phyloP scores from a whole-genome alignment of 1,140 invertebrate genomes.

The Cryptotermes secundus region DNA sequence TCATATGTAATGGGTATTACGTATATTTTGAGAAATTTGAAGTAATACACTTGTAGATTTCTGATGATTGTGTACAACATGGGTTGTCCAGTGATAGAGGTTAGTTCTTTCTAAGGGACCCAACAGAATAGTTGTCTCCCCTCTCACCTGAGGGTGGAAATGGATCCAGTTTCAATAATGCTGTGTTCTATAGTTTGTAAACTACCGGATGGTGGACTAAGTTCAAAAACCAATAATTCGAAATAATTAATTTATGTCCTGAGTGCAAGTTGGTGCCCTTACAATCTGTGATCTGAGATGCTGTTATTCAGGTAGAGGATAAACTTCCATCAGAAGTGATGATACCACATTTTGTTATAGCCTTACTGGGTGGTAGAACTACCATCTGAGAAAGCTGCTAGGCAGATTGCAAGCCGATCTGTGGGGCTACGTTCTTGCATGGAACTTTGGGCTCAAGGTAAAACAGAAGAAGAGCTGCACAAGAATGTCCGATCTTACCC shows the following conservation, averaged over 20 bases:
- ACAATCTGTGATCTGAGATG: background rate
- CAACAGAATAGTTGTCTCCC: too few relatives aligned
- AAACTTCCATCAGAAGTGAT: background rate
- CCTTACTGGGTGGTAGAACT: slow-evolving; percentile 79
- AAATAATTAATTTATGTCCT: too few relatives aligned
- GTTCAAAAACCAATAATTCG: too few relatives aligned
- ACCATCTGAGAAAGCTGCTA: slow-evolving; percentile 58
- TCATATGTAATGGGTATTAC: background rate
- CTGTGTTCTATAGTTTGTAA: too few relatives aligned
- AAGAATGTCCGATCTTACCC: slow-evolving; percentile 59
- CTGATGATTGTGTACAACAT: too few relatives aligned
- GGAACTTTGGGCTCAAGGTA: slow-evolving; percentile 73
- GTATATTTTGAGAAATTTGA: background rate
- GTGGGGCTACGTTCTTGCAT: slow-evolving; percentile 74
- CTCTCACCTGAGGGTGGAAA: too few relatives aligned
- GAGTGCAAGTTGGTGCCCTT: background rate
- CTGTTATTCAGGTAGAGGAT: background rate
- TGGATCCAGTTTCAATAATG: too few relatives aligned
- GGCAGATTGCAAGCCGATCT: slow-evolving; percentile 70
- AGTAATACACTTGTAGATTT: background rate
- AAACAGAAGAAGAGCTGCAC: slow-evolving; percentile 61
- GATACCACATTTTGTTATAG: slow-evolving; percentile 45
- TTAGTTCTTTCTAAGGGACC: too few relatives aligned
- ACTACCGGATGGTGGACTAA: too few relatives aligned
- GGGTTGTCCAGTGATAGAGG: too few relatives aligned